A percentile compares a stretch with the other conserved stretches of the same genome.
phyloP scores from a whole-genome alignment of 2,888 invertebrate species.

The Alsophila aescularia region DNA sequence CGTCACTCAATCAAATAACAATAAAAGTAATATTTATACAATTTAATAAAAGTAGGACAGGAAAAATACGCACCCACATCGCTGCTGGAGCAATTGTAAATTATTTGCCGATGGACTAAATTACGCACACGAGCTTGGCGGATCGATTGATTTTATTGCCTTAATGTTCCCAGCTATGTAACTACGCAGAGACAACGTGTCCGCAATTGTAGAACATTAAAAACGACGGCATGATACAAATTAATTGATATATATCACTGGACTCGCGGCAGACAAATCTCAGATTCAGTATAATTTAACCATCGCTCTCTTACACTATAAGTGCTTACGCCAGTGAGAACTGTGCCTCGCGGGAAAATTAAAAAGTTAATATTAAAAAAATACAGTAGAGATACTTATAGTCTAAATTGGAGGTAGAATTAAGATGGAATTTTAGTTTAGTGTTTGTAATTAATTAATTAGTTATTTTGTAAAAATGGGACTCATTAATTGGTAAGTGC shows the following conservation, averaged over 20 bases:
- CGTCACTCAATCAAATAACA: too few species aligned
- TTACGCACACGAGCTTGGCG: conserved; percentile 10
- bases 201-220: conserved; percentile 44
- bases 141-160: conserved; percentile 37
- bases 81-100: conserved; percentile 22
- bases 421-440: conserved; percentile 34
- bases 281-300: conserved; percentile 49
- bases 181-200: conserved; percentile 18
- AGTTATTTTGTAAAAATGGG: conserved; percentile 22
- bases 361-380: conserved; percentile 10
- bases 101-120: conserved; percentile 37
- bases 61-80: conserved; percentile 22
- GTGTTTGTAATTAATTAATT: conserved; percentile 16
- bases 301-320: conserved; percentile 1
- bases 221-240: conserved; percentile 59
- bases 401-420: conserved; percentile 20
- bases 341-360: conserved; percentile 19
- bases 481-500: conserved; percentile 31
- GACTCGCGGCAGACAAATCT: conserved; percentile 55
- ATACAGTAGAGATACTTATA: conserved; percentile 6
- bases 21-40: too few species aligned
- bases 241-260: conserved; percentile 73
- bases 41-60: conserved; percentile 20
- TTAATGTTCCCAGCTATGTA: conserved; percentile 24
- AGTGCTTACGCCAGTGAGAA: conserved; percentile 11